Evolutionary conservation across 2,113 vertebrate genomes (phyloP).

Genomic region (Paratilapia polleni): DNA sequence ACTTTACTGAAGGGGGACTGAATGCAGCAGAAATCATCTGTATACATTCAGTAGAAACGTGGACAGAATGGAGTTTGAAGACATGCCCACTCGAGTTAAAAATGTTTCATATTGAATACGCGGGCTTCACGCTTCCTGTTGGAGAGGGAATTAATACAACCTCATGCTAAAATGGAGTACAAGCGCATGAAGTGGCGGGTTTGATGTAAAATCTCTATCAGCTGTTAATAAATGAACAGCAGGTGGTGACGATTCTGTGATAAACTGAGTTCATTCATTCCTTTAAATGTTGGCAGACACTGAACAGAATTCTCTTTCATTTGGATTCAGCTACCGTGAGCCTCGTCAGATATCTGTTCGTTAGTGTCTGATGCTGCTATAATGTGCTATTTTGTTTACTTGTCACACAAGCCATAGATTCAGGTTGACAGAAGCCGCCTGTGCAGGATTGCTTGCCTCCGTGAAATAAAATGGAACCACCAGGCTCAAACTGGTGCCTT

Average conservation of each 20-base stretch:
- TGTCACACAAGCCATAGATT: conserved; percentile 2
- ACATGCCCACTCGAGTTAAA: not conserved
- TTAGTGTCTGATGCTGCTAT: not conserved
- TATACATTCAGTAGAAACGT: not conserved
- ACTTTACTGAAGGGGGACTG: not conserved
- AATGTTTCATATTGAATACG: not conserved
- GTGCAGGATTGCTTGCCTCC: not conserved
- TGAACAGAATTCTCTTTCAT: not conserved
- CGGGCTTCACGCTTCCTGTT: not conserved
- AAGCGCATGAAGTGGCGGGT: not conserved
- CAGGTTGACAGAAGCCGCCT: not conserved
- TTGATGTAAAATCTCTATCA: not conserved
- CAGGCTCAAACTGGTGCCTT: not conserved
- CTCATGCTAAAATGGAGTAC: not conserved
- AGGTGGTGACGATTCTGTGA: not conserved
- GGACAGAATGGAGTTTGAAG: not conserved
- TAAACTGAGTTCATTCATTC: not conserved
- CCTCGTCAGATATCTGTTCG: not conserved
- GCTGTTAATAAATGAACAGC: no score
- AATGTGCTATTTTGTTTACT: not conserved
- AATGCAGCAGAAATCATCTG: not conserved
- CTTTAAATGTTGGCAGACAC: conserved; percentile 2
- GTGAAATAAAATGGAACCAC: not conserved
- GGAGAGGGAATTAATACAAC: not conserved
- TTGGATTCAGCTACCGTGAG: not conserved